phyloP scores from a whole-genome alignment of 2,113 vertebrate species.

The Chlamydotis undulata region DNA sequence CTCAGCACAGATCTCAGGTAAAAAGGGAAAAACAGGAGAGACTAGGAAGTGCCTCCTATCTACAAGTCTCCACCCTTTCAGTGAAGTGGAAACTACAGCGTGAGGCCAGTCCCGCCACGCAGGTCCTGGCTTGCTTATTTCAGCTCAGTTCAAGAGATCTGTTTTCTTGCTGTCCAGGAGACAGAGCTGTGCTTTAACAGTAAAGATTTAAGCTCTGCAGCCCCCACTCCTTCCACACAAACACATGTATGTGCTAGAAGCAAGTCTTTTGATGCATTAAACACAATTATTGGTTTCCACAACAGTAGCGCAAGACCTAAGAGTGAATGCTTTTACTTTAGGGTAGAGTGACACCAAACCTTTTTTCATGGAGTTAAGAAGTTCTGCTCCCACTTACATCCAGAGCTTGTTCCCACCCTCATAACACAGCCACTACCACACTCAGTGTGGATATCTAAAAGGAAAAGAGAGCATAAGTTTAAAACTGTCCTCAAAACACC shows the following conservation, averaged over 20 bases:
- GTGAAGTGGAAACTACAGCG: neutral
- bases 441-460: neutral
- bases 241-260: neutral
- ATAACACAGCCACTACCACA: neutral
- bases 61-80: neutral
- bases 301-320: neutral
- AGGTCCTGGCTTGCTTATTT: neutral
- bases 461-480: neutral
- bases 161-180: neutral
- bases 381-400: neutral
- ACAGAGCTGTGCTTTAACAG: neutral
- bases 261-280: neutral
- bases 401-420: neutral
- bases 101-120: neutral
- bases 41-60: neutral
- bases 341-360: neutral
- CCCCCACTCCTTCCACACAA: accelerated
- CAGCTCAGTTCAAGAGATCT: neutral
- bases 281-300: neutral
- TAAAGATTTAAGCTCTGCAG: neutral
- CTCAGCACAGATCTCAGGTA: neutral
- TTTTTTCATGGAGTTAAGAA: neutral
- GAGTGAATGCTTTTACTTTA: neutral
- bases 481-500: neutral
- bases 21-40: neutral